Evolutionary conservation across 2,113 vertebrate genomes (phyloP).

Genomic region (Centrocercus urophasianus): DNA sequence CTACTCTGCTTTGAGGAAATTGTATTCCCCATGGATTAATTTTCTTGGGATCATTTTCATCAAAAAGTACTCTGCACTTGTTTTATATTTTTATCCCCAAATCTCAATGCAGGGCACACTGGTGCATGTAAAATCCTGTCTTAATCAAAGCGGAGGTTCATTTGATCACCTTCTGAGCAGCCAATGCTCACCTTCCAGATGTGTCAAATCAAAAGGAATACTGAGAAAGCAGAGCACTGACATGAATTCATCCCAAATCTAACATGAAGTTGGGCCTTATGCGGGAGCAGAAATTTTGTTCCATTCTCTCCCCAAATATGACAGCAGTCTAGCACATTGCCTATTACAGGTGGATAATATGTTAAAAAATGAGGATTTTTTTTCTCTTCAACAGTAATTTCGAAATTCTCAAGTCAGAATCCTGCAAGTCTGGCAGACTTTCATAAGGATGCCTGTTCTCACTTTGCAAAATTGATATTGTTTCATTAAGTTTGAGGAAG

Average conservation of each 20-base stretch:
- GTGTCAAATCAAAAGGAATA: background rate
- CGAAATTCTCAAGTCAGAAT: background rate
- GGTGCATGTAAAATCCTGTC: background rate
- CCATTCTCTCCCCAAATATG: background rate
- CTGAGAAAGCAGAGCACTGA: background rate
- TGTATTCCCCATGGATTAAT: background rate
- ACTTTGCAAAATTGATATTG: background rate
- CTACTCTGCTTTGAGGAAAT: background rate
- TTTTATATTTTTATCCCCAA: background rate
- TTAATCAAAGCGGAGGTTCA: background rate
- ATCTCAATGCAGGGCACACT: accelerated
- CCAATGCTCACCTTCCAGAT: background rate
- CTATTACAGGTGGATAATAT: background rate
- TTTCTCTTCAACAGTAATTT: background rate
- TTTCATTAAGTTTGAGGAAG: background rate
- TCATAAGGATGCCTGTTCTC: background rate
- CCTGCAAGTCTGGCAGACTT: background rate
- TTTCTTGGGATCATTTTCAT: background rate
- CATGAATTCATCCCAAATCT: background rate
- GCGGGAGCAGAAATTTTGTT: background rate
- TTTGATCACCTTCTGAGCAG: background rate
- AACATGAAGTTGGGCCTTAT: background rate
- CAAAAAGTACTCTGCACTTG: background rate
- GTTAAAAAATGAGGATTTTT: background rate
- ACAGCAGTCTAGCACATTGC: background rate